phyloP scores from a whole-genome alignment of 2,888 invertebrate species.

The Apamea monoglypha region DNA sequence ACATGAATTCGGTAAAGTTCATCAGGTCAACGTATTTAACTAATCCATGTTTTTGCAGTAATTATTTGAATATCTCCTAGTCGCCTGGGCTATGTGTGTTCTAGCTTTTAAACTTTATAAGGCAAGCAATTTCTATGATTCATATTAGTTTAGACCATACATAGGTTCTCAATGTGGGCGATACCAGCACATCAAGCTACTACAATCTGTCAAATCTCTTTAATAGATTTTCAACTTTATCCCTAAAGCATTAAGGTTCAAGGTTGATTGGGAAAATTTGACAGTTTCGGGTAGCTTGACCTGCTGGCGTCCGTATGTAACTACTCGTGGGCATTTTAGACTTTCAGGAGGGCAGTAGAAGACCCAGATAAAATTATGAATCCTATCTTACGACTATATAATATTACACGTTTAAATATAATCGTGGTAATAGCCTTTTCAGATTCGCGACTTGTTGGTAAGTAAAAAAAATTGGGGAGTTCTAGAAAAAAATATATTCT shows the following conservation, averaged over 20 bases:
- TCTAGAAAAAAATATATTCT: too few species aligned
- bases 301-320: too few species aligned
- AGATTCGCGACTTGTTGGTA: background rate
- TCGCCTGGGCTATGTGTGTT: constrained; percentile 6
- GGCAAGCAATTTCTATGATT: constrained; percentile 20
- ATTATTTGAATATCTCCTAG: constrained; percentile 34
- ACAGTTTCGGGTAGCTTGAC: too few species aligned
- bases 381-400: background rate
- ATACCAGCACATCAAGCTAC: too few species aligned
- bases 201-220: too few species aligned
- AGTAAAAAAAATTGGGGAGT: too few species aligned
- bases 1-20: constrained; percentile 56
- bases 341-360: background rate
- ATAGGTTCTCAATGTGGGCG: background rate
- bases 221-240: too few species aligned
- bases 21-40: constrained; percentile 43
- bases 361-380: background rate
- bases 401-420: background rate
- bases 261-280: too few species aligned
- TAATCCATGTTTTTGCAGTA: constrained; percentile 52
- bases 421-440: background rate
- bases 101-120: constrained; percentile 15
- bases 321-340: background rate
- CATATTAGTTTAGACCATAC: background rate
- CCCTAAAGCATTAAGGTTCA: too few species aligned